Evolutionary conservation across 2,888 invertebrate species (phyloP).

Genomic region (Catocala sponsa): DNA sequence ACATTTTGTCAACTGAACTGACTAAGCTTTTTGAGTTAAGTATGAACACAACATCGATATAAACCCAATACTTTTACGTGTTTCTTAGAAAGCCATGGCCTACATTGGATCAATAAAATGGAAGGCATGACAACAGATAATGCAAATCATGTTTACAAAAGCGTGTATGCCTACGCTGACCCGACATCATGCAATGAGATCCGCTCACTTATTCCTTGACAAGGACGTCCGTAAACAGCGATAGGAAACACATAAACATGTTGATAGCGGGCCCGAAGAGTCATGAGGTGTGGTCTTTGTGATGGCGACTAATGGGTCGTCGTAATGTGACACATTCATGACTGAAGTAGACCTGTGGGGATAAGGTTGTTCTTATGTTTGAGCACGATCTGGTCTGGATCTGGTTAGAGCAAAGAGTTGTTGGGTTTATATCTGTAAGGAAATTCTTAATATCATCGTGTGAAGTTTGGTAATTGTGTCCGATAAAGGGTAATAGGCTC

Average conservation of each 20-base stretch:
- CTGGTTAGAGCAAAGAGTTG: no score
- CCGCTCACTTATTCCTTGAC: conserved; percentile 34
- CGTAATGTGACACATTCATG: no score
- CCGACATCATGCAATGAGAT: conserved; percentile 25
- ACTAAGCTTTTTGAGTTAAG: neutral
- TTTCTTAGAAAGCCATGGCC: neutral
- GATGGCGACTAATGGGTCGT: neutral
- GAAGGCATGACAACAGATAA: conserved; percentile 15
- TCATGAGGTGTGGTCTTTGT: neutral
- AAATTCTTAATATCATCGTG: no score
- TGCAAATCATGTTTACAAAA: conserved; percentile 30
- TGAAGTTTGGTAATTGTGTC: no score
- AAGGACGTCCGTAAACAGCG: conserved; percentile 22
- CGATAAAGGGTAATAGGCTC: no score
- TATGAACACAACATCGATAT: neutral
- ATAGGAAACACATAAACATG: conserved; percentile 37
- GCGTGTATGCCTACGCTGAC: conserved; percentile 31
- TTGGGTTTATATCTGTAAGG: no score
- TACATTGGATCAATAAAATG: conserved; percentile 15
- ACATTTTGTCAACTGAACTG: no score
- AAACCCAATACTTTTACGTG: neutral
- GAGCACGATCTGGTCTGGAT: no score
- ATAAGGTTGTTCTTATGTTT: no score
- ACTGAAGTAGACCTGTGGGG: no score
- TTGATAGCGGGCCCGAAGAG: conserved; percentile 1